Base-by-base conservation (phyloP, 2,797 vertebrate species). In the Tolypeutes matacus region DNA sequence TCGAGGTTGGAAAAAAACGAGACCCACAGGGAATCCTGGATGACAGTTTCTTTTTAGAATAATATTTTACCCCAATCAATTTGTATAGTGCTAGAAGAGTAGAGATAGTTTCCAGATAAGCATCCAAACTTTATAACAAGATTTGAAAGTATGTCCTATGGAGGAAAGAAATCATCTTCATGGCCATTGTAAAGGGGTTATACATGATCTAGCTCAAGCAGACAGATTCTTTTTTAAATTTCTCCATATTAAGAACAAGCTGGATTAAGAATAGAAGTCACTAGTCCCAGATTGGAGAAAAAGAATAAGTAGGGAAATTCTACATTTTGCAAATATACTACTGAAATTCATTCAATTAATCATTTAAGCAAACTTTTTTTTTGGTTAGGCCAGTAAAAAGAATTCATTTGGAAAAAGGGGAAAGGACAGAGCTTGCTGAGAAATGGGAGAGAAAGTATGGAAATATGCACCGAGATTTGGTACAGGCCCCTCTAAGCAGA, bases 301-400 rank as follows among this genome's bases (percentile, higher is more conserved):
- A 78, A 36, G 1, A 89, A 46, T 72, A 85, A 67, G 1, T 56
- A 82, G 70, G 9, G 23, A 81, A 65, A 15, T 69, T 91, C 20
- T 72, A 27, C 13, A 58, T 93, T 85, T 82, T 86, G 80, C 2
- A 95, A 78, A 87, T 86, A 62, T 27, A 36, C 21, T 27, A 51
- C 12, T 76, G 31, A 73, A 64, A 77, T 34, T 51, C n/a, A 73
- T 31, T 72, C 6, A 73, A 15, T 73, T 46, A 25, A 11, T 73
- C 42, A 27, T 46, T 73, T 27, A 29, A 46, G 56, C 34, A 21
- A 27, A 83, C 64, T 39, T 90, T 75, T 46, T 75, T 46, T 46
- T 46, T 46, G 9, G 42, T 46, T 46, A n/a, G n/a, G n/a, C n/a
- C n/a, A n/a, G n/a, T n/a, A n/a, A n/a, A n/a, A n/a, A n/a, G n/a